Base-by-base conservation (phyloP, 2,888 invertebrate genomes). In the Aspidapion aeneum region DNA sequence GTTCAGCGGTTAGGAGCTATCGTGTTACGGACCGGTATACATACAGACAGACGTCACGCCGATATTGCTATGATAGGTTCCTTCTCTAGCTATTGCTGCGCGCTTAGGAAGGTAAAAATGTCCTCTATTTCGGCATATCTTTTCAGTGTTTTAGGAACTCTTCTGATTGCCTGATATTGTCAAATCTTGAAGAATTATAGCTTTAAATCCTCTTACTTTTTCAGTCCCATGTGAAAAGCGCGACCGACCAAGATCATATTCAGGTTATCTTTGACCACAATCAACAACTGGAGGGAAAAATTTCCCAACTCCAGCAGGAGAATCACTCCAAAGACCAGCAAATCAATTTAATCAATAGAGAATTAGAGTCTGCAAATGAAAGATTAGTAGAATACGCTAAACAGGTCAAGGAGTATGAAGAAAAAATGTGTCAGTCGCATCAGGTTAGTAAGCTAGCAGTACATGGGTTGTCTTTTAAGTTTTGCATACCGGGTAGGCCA, bases 201-300 rank as follows among this genome's bases (percentile, higher is more conserved):
- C n/a, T n/a, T n/a, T n/a, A n/a, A n/a, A n/a, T n/a, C n/a, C 56
- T 48, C 50, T 9, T 35, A 12, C 22, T 55, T 55, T 71, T 73
- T 58, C 68, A 74, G 74, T 62, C 74, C 9, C 62, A 64, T 16
- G 55, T 70, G 21, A 71, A 73, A 65, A 73, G 72, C 66, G 71
- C 72, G 60, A 71, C 68, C 35, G 35, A 35, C 63, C 72, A 68
- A 58, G 73, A 74, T 19, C 70, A 72, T 7, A 54, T 72, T 20
- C 74, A 74, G 63, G 66, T 74, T 18, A 57, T 73, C 12, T 60
- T 72, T 54, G 72, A 72, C 18, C 52, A 52, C 3, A 18, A 17
- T 7, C 52, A 52, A 17, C 5, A 5, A 5, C n/a, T 52, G 52
- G 64, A 67, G 7, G 64, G 67, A 7, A 69, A 72, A 60, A 62